phyloP scores from a whole-genome alignment of 2,797 vertebrate species.

The Meda fulgida region DNA sequence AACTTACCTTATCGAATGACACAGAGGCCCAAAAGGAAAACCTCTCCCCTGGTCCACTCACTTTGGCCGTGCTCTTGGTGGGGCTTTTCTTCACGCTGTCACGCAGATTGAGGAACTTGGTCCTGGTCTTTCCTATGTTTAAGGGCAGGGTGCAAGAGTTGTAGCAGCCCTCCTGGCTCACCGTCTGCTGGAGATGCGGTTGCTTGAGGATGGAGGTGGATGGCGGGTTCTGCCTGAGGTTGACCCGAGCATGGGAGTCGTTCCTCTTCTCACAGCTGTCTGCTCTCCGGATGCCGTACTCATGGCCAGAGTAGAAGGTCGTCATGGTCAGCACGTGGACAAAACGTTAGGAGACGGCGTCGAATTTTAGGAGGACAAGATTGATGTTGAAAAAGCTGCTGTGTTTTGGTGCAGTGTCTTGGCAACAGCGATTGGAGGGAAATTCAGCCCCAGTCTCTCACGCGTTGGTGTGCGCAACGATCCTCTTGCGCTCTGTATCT shows the following conservation, averaged over 20 bases:
- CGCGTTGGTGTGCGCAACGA: conserved; percentile 16
- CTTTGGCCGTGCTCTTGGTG: conserved; percentile 86
- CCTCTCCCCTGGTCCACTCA: conserved; percentile 66
- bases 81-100: conserved; percentile 91
- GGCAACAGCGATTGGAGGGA: conserved; percentile 36
- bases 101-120: conserved; percentile 83
- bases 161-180: conserved; percentile 62
- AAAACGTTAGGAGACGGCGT: background rate
- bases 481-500: conserved; percentile 56
- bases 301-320: conserved; percentile 64
- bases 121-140: conserved; percentile 75
- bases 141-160: conserved; percentile 76
- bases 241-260: conserved; percentile 27
- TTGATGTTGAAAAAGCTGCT: background rate
- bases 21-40: conserved; percentile 72
- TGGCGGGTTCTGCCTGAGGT: conserved; percentile 62
- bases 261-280: conserved; percentile 55
- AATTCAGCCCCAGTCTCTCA: conserved; percentile 56
- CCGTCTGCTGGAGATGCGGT: conserved; percentile 47
- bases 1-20: conserved; percentile 64
- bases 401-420: conserved; percentile 25
- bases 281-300: conserved; percentile 60
- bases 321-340: conserved; percentile 65
- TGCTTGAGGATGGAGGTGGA: conserved; percentile 64
- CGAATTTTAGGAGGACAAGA: background rate